Base-by-base conservation (phyloP, 1,140 invertebrate species). In the Drosophila tristis region DNA sequence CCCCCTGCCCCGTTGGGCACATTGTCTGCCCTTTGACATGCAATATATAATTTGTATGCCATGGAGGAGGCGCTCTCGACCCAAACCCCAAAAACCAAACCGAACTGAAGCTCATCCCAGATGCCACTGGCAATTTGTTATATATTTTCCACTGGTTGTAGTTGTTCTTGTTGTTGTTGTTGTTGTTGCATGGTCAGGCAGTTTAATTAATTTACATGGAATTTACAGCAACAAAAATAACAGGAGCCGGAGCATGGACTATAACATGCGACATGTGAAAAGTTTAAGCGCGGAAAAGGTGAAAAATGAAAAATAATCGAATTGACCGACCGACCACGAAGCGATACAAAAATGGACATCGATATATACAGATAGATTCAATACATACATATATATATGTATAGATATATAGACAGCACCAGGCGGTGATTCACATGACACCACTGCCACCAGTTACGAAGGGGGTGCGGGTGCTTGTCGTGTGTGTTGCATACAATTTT, bases 161-260 rank as follows among this genome's bases (percentile, higher is more conserved):
- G 42, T 25, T 59, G 25, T 9, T 50, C 6, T 25, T 25, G 23
- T 53, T 53, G 25, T 39, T 61, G 39, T 55, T 63, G 65, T 74
- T 66, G 66, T 59, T 75, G 86, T 76, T 61, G 72, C 84, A 82
- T 45, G 65, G 67, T 53, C 65, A 89, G 84, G 79, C 74, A 89
- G 84, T 89, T 89, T 89, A 89, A 89, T 89, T 89, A 89, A 89
- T 89, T 89, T 89, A 89, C 84, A 89, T 89, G 84, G 84, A 89
- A 89, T 89, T 84, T 84, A 82, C 84, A 89, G 80, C 76, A 89
- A 77, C 68, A 80, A 78, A 31, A 68, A 45, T n/a, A 65, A 8
- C 49, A 49, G 6, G 43, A 73, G 39, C 63, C 72, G 45, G 48
- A 48, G 43, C 57, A 59, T 35, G 49, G 62, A 48, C 64, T 68